These are phyloP conservation scores for Patella depressa DNA, from an alignment of 2,888 invertebrate genomes.

Conservation along the genomic window DNA sequence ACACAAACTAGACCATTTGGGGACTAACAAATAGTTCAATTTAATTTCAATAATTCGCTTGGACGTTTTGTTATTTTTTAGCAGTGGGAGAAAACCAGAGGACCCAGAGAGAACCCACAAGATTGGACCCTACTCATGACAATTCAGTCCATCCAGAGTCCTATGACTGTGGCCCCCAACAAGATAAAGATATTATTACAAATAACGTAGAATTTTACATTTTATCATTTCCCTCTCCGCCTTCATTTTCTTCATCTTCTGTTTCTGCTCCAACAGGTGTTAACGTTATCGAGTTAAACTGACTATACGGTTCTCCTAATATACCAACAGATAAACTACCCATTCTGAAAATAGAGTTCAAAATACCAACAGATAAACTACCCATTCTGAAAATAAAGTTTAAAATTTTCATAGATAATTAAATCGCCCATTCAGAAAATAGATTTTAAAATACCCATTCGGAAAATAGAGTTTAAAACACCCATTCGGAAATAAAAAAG, in stretches of 20 bases:
- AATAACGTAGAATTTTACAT: constrained; percentile 13
- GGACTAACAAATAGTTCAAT: too few relatives aligned
- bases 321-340: constrained; percentile 59
- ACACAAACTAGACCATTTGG: too few relatives aligned
- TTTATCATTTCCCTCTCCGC: constrained; percentile 49
- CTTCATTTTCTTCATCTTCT: constrained; percentile 62
- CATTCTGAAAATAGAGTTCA: constrained; percentile 26
- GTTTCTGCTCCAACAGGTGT: constrained; percentile 64
- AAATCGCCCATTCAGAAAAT: not conserved
- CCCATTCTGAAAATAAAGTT: not conserved
- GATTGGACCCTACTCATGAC: too few relatives aligned
- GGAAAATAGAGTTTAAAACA: constrained; percentile 25
- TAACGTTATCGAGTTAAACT: constrained; percentile 62
- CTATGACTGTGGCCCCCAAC: too few relatives aligned
- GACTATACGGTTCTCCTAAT: constrained; percentile 60
- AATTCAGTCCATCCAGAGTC: too few relatives aligned
- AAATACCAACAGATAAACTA: constrained; percentile 61
- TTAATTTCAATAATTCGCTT: too few relatives aligned
- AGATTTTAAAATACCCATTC: constrained; percentile 26
- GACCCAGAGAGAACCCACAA: too few relatives aligned
- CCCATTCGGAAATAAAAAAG: too few relatives aligned
- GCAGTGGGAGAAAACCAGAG: too few relatives aligned
- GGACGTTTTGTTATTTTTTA: too few relatives aligned
- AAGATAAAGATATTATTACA: too few relatives aligned
- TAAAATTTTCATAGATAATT: constrained; percentile 61